These are phyloP conservation scores for Trissolcus basalis DNA, from an alignment of 1,140 invertebrate species.

Conservation along the genomic window DNA sequence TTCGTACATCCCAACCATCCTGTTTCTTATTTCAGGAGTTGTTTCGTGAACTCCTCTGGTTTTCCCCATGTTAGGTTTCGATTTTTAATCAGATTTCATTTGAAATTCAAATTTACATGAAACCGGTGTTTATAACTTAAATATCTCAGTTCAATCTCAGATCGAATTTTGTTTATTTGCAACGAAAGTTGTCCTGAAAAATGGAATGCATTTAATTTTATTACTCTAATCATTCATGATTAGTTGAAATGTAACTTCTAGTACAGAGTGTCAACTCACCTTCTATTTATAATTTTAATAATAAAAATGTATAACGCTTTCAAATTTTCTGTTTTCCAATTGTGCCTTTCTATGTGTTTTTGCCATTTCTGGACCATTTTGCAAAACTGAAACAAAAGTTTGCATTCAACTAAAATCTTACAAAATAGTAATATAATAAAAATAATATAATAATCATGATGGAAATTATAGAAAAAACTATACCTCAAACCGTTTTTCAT, in stretches of 20 bases:
- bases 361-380: conserved; percentile 28
- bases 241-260: no score
- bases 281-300: conserved; percentile 17
- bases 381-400: conserved; percentile 2
- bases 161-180: no score
- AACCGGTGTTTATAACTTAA: no score
- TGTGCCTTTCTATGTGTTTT: conserved; percentile 16
- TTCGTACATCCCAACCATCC: conserved; percentile 75
- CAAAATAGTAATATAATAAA: conserved; percentile 2
- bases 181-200: no score
- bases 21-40: conserved; percentile 72
- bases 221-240: no score
- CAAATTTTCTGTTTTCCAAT: conserved; percentile 30
- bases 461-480: no score
- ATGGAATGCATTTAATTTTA: no score
- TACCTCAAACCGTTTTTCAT: no score
- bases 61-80: conserved; percentile 68
- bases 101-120: no score
- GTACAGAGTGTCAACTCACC: conserved; percentile 12
- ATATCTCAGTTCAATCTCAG: no score
- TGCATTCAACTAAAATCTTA: no score
- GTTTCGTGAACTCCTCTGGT: conserved; percentile 74
- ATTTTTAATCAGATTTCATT: neutral
- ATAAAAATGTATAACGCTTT: conserved; percentile 18
- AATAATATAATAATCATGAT: neutral